Evolutionary conservation across 2,797 vertebrate genomes (phyloP).

Genomic region (Syngnathus rostellatus): DNA sequence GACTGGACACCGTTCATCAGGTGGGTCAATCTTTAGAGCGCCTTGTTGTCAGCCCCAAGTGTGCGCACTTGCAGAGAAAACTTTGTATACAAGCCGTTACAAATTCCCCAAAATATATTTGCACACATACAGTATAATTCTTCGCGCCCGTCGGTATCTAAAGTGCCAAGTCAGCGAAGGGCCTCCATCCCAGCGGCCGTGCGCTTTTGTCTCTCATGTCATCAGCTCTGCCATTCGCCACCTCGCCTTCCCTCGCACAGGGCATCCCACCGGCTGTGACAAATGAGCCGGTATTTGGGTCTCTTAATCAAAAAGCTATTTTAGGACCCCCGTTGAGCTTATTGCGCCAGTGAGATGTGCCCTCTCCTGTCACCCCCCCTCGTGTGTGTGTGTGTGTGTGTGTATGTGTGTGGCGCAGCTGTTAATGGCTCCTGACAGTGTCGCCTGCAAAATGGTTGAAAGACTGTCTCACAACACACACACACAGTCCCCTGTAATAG

Average conservation of each 20-base stretch:
- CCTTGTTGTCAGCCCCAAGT: not conserved
- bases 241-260: conserved; percentile 15
- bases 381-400: conserved; percentile 13
- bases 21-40: conserved; percentile 19
- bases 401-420: conserved; percentile 28
- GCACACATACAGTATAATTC: not conserved
- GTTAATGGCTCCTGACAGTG: conserved; percentile 41
- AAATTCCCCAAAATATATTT: not conserved
- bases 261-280: conserved; percentile 36
- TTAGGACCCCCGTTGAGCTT: conserved; percentile 45
- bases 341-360: conserved; percentile 47
- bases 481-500: conserved; percentile 4
- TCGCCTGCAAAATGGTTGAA: conserved; percentile 4
- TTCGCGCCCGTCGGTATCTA: not conserved
- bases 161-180: conserved; percentile 3
- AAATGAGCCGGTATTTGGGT: conserved; percentile 64
- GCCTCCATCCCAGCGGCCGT: not conserved
- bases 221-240: not conserved
- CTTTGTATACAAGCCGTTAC: not conserved
- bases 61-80: not conserved
- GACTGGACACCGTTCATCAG: conserved; percentile 55
- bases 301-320: conserved; percentile 69
- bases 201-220: not conserved
- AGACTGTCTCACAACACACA: not conserved
- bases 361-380: conserved; percentile 38